Percentiles rank a stretch among this genome's conserved stretches.
Evolutionary conservation across 2,797 vertebrate species (phyloP).

Genomic region (Eurystomus glaucurus): DNA sequence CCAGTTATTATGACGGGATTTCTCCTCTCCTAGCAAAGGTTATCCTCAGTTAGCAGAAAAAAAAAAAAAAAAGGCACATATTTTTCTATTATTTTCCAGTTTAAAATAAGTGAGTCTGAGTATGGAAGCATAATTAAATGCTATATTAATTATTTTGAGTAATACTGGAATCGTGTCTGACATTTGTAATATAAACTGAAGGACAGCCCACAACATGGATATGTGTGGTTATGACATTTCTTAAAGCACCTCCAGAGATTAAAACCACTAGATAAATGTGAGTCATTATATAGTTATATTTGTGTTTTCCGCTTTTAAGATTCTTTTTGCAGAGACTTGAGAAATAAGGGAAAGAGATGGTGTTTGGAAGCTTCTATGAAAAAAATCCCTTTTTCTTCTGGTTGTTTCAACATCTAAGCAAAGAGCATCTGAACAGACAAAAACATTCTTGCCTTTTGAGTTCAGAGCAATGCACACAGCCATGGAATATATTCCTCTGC

Average conservation of each 20-base stretch:
- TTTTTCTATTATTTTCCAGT: conserved; percentile 37
- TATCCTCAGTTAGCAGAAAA: not conserved
- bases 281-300: conserved; percentile 13
- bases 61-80: not conserved
- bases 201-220: conserved; percentile 41
- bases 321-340: not conserved
- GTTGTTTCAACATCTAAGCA: not conserved
- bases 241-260: conserved; percentile 33
- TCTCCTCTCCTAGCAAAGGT: not conserved
- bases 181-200: conserved; percentile 71
- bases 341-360: not conserved
- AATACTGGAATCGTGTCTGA: conserved; percentile 56
- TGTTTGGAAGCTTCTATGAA: not conserved
- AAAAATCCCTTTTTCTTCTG: not conserved
- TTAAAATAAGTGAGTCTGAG: conserved; percentile 32
- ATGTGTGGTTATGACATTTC: conserved; percentile 39
- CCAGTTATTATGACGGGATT: not conserved
- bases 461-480: not conserved
- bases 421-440: conserved; percentile 21
- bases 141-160: conserved; percentile 69
- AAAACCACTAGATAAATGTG: conserved; percentile 49
- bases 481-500: not conserved
- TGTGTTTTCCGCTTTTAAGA: not conserved
- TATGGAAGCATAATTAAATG: conserved; percentile 59
- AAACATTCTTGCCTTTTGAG: conserved; percentile 7